phyloP scores from a whole-genome alignment of 2,888 invertebrate species.

The Hirtodrosophila trivittata region DNA sequence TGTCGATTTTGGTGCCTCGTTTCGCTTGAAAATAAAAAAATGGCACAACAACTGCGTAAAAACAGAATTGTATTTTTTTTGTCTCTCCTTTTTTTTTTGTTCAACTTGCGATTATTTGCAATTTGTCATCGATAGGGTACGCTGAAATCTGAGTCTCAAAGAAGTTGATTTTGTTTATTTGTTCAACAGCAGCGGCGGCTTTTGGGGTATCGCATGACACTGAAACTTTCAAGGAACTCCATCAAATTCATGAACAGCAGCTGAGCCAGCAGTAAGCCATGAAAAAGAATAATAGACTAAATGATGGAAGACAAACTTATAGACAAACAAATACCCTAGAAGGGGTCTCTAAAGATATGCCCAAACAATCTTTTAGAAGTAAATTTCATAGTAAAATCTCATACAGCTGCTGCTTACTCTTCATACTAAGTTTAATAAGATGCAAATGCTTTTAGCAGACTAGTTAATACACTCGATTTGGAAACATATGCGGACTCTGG shows the following conservation, averaged over 20 bases:
- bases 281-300: constrained; percentile 25
- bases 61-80: constrained; percentile 30
- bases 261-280: constrained; percentile 50
- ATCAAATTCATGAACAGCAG: constrained; percentile 44
- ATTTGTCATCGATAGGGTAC: constrained; percentile 66
- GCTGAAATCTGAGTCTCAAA: constrained; percentile 50
- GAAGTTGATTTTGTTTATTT: constrained; percentile 52
- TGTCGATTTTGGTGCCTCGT: constrained; percentile 4
- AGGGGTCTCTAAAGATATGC: too few relatives aligned
- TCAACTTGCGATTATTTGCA: constrained; percentile 52
- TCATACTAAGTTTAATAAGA: too few relatives aligned
- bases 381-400: too few relatives aligned
- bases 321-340: constrained; percentile 28
- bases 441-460: too few relatives aligned
- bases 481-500: constrained; percentile 1
- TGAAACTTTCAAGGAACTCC: constrained; percentile 45
- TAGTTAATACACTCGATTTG: not conserved
- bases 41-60: constrained; percentile 12
- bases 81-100: not conserved
- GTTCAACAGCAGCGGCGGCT: constrained; percentile 27
- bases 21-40: constrained; percentile 19
- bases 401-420: too few relatives aligned
- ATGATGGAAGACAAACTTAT: not conserved
- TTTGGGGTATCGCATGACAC: constrained; percentile 37
- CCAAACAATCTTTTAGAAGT: too few relatives aligned